Conservation (phyloP, 2,113 vertebrate species). For the Eolophus roseicapilla region DNA sequence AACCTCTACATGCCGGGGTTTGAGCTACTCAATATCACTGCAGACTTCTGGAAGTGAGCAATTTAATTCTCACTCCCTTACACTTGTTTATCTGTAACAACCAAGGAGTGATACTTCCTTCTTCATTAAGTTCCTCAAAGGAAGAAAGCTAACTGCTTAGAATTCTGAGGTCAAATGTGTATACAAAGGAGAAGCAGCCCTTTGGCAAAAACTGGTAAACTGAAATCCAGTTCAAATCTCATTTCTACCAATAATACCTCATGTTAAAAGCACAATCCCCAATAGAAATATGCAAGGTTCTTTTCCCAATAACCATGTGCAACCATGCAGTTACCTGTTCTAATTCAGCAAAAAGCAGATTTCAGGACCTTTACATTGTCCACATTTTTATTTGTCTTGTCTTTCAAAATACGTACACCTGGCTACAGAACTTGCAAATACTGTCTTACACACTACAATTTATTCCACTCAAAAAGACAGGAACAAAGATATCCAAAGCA, state of each 20-base stretch:
- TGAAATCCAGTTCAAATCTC: not conserved
- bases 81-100: not conserved
- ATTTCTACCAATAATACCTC: not conserved
- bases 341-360: not conserved
- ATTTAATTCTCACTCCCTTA: not conserved
- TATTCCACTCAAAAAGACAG: not conserved
- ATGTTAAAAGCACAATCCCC: not conserved
- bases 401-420: not conserved
- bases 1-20: not conserved
- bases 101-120: not conserved
- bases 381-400: not conserved
- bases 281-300: not conserved
- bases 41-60: not conserved
- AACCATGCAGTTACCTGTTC: not conserved
- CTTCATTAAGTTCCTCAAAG: not conserved
- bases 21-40: rapidly evolving
- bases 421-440: not conserved
- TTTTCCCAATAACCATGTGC: not conserved
- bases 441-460: not conserved
- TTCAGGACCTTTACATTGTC: not conserved
- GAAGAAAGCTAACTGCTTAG: not conserved
- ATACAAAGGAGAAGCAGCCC: not conserved
- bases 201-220: not conserved
- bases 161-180: not conserved
- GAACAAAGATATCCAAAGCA: not conserved